phyloP scores from a whole-genome alignment of 2,797 vertebrate genomes.

The Neostethus bicornis region DNA sequence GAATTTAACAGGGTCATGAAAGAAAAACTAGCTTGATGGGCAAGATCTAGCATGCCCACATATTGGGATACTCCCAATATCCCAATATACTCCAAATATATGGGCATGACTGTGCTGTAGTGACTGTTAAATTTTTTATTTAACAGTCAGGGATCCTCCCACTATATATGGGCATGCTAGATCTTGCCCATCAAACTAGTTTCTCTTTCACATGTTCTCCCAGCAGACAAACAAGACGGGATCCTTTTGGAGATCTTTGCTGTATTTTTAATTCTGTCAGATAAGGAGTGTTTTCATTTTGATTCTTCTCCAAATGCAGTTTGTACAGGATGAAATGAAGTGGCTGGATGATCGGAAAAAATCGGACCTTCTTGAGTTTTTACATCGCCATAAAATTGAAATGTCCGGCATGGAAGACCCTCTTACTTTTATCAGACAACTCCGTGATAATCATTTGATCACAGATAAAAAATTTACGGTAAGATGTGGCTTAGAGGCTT shows the following conservation, averaged over 20 bases:
- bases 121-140: too few relatives aligned
- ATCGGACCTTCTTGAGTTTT: constrained; percentile 45
- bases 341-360: constrained; percentile 49
- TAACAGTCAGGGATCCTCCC: too few relatives aligned
- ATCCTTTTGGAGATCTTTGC: too few relatives aligned
- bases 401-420: constrained; percentile 72
- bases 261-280: too few relatives aligned
- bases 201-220: constrained; percentile 63
- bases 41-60: background rate
- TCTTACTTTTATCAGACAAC: constrained; percentile 62
- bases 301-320: background rate
- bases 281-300: background rate
- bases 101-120: too few relatives aligned
- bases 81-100: too few relatives aligned
- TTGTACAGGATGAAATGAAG: constrained; percentile 39
- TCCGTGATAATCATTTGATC: constrained; percentile 72
- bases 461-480: constrained; percentile 61
- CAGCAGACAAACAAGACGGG: background rate
- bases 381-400: constrained; percentile 68
- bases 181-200: background rate
- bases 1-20: too few relatives aligned
- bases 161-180: constrained; percentile 4
- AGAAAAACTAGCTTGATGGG: constrained; percentile 23
- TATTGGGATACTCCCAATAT: too few relatives aligned
- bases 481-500: background rate